phyloP scores from a whole-genome alignment of 2,888 invertebrate genomes.

The Gymnoscelis rufifasciata region DNA sequence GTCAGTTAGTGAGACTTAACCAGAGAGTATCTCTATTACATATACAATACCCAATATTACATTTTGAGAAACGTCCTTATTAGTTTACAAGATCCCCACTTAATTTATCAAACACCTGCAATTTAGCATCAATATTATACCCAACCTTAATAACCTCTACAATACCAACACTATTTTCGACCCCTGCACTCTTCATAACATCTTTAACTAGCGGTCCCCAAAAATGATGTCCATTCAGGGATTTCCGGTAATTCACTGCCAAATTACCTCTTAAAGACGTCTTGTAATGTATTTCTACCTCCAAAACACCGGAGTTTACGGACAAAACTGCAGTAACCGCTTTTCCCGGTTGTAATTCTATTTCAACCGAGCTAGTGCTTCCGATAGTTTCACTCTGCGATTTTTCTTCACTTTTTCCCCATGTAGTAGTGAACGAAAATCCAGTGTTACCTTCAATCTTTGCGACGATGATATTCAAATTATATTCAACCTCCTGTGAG shows the following conservation, averaged over 20 bases:
- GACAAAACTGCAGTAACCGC: conserved; percentile 51
- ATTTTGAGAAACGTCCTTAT: too few species aligned
- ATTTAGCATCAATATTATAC: conserved; percentile 48
- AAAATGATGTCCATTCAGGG: conserved; percentile 52
- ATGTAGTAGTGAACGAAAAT: conserved; percentile 48
- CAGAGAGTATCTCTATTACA: too few species aligned
- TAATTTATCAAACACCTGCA: conserved; percentile 53
- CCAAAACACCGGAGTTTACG: conserved; percentile 48
- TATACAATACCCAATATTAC: too few species aligned
- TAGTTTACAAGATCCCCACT: conserved; percentile 32
- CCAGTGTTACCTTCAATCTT: conserved; percentile 47
- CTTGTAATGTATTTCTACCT: conserved; percentile 50
- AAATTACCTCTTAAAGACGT: conserved; percentile 51
- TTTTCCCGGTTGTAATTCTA: conserved; percentile 53
- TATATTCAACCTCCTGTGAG: conserved; percentile 53
- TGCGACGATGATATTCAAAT: conserved; percentile 50
- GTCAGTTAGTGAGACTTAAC: too few species aligned
- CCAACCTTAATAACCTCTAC: conserved; percentile 49
- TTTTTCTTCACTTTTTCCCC: conserved; percentile 55
- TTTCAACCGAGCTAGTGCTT: conserved; percentile 51
- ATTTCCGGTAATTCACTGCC: conserved; percentile 52
- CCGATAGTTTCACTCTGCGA: conserved; percentile 52
- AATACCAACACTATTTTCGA: conserved; percentile 41
- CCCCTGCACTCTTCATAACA: conserved; percentile 44
- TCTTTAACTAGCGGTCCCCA: conserved; percentile 48